Percentiles rank a stretch among this genome's conserved stretches.
phyloP scores from a whole-genome alignment of 2,888 invertebrate genomes.

The Polietes domitor region DNA sequence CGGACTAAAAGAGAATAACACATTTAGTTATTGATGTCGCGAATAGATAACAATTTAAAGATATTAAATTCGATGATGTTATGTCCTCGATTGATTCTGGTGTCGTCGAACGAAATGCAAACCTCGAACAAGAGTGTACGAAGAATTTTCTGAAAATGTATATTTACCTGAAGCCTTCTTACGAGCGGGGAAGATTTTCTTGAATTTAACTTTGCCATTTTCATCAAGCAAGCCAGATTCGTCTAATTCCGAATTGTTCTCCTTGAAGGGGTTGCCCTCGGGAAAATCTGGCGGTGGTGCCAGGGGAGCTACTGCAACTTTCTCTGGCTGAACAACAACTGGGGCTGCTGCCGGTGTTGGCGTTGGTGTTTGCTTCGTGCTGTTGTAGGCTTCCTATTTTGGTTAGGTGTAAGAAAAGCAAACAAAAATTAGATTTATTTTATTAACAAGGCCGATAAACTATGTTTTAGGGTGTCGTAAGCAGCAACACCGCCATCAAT shows the following conservation, averaged over 20 bases:
- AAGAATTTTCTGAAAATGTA: no score
- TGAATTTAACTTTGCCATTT: slow-evolving; percentile 75
- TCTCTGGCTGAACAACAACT: slow-evolving; percentile 3
- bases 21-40: no score
- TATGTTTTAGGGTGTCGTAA: no score
- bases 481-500: not conserved
- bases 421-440: not conserved
- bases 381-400: slow-evolving; percentile 20
- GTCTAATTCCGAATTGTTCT: slow-evolving; percentile 28
- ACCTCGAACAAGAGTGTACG: no score
- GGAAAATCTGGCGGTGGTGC: slow-evolving; percentile 31
- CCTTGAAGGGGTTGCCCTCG: slow-evolving; percentile 59
- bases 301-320: slow-evolving; percentile 23
- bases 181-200: slow-evolving; percentile 78
- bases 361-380: slow-evolving; percentile 11
- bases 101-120: no score
- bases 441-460: no score
- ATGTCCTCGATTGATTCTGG: no score
- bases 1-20: slow-evolving; percentile 74
- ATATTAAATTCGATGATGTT: no score
- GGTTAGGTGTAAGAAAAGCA: not conserved
- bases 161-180: slow-evolving; percentile 79
- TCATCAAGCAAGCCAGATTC: slow-evolving; percentile 66
- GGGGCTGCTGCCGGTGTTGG: slow-evolving; percentile 38
- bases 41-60: no score